Evolutionary conservation across 2,113 vertebrate species (phyloP), one percentile per base, ranked within the genome.

Genomic region (Xenopus tropicalis): DNA sequence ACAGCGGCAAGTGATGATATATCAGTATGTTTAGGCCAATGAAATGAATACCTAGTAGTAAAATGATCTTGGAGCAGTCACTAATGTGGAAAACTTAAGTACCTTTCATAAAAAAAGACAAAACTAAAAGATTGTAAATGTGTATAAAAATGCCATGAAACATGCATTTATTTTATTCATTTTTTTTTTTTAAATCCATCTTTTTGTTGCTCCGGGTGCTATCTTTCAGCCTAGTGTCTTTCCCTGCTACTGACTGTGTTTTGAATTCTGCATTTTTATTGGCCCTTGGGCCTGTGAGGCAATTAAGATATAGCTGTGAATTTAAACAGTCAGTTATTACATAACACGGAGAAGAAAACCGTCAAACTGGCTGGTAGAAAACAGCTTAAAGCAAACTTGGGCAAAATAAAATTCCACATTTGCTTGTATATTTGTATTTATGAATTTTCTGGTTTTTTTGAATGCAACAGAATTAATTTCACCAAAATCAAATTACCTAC

Each of bases 1-100:
- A 87, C 86, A 83, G 82, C 79, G 83, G 82, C 81, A 59, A 83
- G 83, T 46, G 82, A 86, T 85, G 82, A 86, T 86, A 77, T 66
- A 88, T 87, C 65, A 80, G 17, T 0, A 14, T 83, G 70, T 85
- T 87, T 81, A 77, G 77, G 77, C 82, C 79, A 83, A 84, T 86
- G 89, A 82, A 58, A 81, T 69, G 57, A 29, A 68, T 61, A 20
- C 43, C 21, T 57, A 42, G 43, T 24, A 56, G 48, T 68, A 75
- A 25, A 42, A 69, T 52, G 43, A 54, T 54, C 52, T 54, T 54
- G 52, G 52, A 54, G 16, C 19, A 54, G 52, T 54, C 19, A 20
- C 52, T 54, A n/a, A 54, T 54, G 52, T n/a, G 3, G n/a, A 54
- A n/a, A 48, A 17, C 19, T 54, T 54, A n/a, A 54, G 52, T n/a